These are phyloP conservation scores for Loxodonta africana DNA, from an alignment of 2,113 vertebrate species.

Conservation along the genomic window DNA sequence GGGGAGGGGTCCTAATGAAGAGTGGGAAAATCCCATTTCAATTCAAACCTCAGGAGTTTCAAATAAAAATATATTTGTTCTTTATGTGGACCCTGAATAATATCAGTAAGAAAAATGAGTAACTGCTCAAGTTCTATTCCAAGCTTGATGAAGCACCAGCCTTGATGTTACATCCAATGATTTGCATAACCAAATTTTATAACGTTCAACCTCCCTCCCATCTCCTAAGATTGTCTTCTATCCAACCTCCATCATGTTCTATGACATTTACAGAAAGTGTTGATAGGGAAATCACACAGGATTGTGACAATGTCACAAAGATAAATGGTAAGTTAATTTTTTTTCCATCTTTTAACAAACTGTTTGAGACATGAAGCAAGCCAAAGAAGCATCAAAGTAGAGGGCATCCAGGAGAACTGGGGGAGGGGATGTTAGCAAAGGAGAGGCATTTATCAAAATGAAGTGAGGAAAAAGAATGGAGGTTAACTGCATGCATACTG, in stretches of 20 bases:
- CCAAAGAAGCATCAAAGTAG: slow-evolving; percentile 23
- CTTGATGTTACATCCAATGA: background rate
- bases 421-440: background rate
- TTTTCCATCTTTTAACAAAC: slow-evolving; percentile 6
- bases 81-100: background rate
- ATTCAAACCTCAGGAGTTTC: slow-evolving; percentile 24
- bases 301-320: background rate
- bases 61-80: slow-evolving; percentile 44
- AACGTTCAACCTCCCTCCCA: background rate
- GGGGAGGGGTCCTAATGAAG: background rate
- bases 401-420: background rate
- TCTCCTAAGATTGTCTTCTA: background rate
- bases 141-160: background rate
- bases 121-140: background rate
- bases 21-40: background rate
- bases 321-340: slow-evolving; percentile 40
- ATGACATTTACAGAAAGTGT: background rate
- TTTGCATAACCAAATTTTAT: background rate
- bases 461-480: background rate
- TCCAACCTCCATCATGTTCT: background rate
- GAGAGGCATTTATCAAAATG: background rate
- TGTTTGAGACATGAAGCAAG: slow-evolving; percentile 23
- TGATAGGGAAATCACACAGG: slow-evolving; percentile 14
- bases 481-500: background rate
- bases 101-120: background rate